Percentiles rank a stretch among this genome's conserved stretches.
phyloP scores from a whole-genome alignment of 1,140 invertebrate species.

The Pogonus chalceus region DNA sequence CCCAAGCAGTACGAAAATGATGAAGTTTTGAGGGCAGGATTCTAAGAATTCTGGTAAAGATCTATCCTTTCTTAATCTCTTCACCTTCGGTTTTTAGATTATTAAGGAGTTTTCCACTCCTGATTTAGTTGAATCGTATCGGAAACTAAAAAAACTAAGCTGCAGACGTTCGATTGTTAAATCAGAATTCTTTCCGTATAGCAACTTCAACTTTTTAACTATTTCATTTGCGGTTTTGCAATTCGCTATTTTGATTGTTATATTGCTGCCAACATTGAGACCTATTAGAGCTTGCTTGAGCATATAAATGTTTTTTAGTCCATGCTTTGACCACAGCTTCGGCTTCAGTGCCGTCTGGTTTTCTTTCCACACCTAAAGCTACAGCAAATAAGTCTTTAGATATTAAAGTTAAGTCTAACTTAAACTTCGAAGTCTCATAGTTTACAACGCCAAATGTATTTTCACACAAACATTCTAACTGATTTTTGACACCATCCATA shows the following conservation, averaged over 20 bases:
- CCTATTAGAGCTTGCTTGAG: constrained; percentile 15
- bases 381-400: too few relatives aligned
- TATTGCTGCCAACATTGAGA: constrained; percentile 13
- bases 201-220: constrained; percentile 12
- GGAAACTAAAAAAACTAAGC: constrained; percentile 12
- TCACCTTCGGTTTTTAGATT: constrained; percentile 6
- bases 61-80: constrained; percentile 12
- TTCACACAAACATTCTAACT: too few relatives aligned
- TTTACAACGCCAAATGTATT: too few relatives aligned
- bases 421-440: too few relatives aligned
- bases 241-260: constrained; percentile 12
- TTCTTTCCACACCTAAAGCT: neutral
- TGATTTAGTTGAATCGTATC: constrained; percentile 10
- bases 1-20: constrained; percentile 15
- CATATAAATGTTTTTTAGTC: constrained; percentile 14
- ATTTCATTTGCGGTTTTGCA: constrained; percentile 8
- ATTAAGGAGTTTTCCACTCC: constrained; percentile 8
- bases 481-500: too few relatives aligned
- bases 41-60: constrained; percentile 10
- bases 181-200: constrained; percentile 16
- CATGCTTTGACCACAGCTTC: neutral
- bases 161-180: constrained; percentile 13
- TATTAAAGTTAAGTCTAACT: too few relatives aligned
- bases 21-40: constrained; percentile 12
- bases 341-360: neutral